phyloP scores from a whole-genome alignment of 2,113 vertebrate species.

The Colossoma macropomum region DNA sequence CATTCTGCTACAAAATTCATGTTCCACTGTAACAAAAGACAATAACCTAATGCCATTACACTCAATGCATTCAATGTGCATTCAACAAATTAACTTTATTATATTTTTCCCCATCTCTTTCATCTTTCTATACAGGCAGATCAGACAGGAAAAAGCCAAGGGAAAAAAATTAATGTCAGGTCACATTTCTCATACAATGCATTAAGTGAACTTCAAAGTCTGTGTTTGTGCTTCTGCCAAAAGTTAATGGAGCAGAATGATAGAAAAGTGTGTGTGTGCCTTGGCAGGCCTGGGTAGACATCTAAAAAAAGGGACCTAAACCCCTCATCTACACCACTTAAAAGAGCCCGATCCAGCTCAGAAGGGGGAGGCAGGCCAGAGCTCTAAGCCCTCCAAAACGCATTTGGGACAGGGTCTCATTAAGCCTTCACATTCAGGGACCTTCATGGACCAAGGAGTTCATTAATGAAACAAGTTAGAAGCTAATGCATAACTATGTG shows the following conservation, averaged over 20 bases:
- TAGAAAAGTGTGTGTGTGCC: slow-evolving; percentile 6
- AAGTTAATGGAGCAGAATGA: slow-evolving; percentile 20
- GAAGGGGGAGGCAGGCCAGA: slow-evolving; percentile 8
- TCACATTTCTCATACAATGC: not conserved
- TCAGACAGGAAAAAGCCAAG: not conserved
- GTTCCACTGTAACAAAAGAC: not conserved
- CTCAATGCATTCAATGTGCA: not conserved
- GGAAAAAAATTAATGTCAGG: not conserved
- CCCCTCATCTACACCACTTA: slow-evolving; percentile 52
- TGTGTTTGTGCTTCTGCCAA: slow-evolving; percentile 19
- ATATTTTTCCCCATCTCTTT: not conserved
- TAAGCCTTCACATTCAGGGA: slow-evolving; percentile 67
- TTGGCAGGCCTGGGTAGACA: slow-evolving; percentile 13
- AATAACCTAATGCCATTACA: not conserved
- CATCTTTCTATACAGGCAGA: not conserved
- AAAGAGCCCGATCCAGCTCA: slow-evolving; percentile 43
- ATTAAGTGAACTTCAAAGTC: slow-evolving; percentile 43
- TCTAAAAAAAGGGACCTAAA: slow-evolving; percentile 34
- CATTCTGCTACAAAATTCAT: not conserved
- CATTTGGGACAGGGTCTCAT: slow-evolving; percentile 67
- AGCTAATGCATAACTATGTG: slow-evolving; percentile 62
- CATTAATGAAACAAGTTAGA: slow-evolving; percentile 64
- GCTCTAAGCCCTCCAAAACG: slow-evolving; percentile 58
- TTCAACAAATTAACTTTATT: slow-evolving; percentile 16
- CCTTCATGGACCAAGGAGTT: slow-evolving; percentile 66